Base-by-base conservation (phyloP, 1,140 invertebrate species). In the Fragariocoptes setiger region DNA sequence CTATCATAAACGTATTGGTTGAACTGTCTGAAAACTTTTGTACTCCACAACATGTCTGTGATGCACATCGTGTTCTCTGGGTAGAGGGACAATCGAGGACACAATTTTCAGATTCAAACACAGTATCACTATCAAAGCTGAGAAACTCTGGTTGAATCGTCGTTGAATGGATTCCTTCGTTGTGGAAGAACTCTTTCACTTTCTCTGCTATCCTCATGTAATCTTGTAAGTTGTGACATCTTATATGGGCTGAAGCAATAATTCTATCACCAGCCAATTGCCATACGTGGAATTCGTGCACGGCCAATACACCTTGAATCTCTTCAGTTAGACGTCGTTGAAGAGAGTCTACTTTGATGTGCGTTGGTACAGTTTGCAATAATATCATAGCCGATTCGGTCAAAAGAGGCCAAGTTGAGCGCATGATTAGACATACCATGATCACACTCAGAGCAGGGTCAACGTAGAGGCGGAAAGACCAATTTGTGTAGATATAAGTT, bases 381-480 rank as follows among this genome's bases (percentile, higher is more conserved):
- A 67, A 48, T 44, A 67, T 67, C 22, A 63, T 51, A 4, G 61
- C 60, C 3, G 64, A 63, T 48, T 67, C 60, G 48, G 54, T 57
- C 40, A 67, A 55, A 20, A 67, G 47, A 46, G 65, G 64, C 51
- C 62, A 56, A 18, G 64, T 63, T 5, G 60, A 61, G 19, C 49
- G 49, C 16, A 62, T 49, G 41, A 68, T 66, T 18, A 68, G 54
- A 18, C 54, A 44, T 12, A 67, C 64, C 56, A 66, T 56, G 15
- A 61, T 31, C n/a, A 67, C 53, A 47, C 62, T 88, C 38, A 95
- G 66, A 17, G 72, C 71, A 16, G 88, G 88, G 63, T 97, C 88
- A 49, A 95, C 76, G 55, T 90, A 92, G 53, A 64, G 67, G 48
- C 58, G 58, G 54, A 67, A 60, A 43, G 73, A 52, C 71, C 76